These are phyloP conservation scores for Tachystola acroxantha DNA, from an alignment of 2,888 invertebrate genomes.

Conservation along the genomic window DNA sequence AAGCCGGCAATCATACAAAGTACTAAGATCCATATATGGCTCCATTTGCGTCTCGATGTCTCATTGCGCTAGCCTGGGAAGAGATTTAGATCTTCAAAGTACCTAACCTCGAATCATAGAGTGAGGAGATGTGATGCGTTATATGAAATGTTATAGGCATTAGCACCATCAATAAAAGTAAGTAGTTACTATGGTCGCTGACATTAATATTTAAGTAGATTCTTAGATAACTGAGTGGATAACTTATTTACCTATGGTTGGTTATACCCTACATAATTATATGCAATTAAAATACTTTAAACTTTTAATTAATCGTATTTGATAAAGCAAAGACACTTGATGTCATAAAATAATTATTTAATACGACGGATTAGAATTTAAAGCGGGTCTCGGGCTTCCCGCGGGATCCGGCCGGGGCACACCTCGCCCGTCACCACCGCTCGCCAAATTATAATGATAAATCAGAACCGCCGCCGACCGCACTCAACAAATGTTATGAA, in stretches of 20 bases:
- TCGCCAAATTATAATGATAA: constrained; percentile 74
- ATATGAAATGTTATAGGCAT: too few relatives aligned
- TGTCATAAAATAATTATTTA: constrained; percentile 47
- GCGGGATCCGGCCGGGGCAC: constrained; percentile 39
- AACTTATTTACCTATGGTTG: too few relatives aligned
- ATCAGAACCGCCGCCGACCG: constrained; percentile 62
- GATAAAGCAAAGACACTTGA: constrained; percentile 23
- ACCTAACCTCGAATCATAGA: too few relatives aligned
- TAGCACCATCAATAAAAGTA: too few relatives aligned
- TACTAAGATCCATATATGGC: constrained; percentile 26
- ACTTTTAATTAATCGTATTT: constrained; percentile 31
- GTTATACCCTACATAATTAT: too few relatives aligned
- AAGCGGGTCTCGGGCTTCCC: constrained; percentile 44
- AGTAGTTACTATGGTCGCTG: too few relatives aligned
- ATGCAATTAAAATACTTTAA: too few relatives aligned
- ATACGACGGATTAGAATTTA: constrained; percentile 57
- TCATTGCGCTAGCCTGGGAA: constrained; percentile 6
- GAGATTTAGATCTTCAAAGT: too few relatives aligned
- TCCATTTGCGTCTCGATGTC: constrained; percentile 7
- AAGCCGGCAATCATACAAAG: constrained; percentile 24
- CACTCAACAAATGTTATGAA: constrained; percentile 16
- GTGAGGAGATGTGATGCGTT: too few relatives aligned
- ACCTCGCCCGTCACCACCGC: constrained; percentile 57
- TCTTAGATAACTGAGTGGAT: too few relatives aligned
- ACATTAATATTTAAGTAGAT: too few relatives aligned